Conservation (phyloP, 2,113 vertebrate genomes). For the Asarcornis scutulata region DNA sequence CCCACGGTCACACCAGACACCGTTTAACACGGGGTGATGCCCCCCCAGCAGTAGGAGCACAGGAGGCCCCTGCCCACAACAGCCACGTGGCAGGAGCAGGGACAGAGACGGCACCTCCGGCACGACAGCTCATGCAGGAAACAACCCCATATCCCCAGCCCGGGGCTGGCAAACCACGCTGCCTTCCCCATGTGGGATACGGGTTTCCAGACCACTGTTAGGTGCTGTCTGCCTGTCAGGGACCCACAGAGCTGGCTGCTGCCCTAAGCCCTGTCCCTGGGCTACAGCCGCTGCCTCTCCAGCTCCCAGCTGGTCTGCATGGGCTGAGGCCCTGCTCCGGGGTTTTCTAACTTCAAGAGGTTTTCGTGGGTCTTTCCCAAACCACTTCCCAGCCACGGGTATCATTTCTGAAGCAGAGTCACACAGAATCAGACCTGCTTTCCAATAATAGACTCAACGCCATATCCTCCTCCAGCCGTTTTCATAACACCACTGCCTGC, state of each 20-base stretch:
- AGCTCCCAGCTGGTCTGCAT: not conserved
- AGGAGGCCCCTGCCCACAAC: no score
- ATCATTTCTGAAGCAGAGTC: not conserved
- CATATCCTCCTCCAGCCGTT: not conserved
- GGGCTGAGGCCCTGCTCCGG: not conserved
- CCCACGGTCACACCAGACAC: no score
- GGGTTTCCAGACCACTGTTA: rapidly evolving
- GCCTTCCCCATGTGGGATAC: not conserved
- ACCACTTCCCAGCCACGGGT: not conserved
- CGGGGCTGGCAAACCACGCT: not conserved
- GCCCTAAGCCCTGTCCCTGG: not conserved
- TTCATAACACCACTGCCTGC: rapidly evolving
- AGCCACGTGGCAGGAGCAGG: no score
- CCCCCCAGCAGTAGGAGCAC: no score
- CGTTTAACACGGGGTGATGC: no score
- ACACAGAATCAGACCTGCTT: rapidly evolving
- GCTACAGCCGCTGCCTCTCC: rapidly evolving
- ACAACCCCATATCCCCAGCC: not conserved
- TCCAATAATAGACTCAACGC: rapidly evolving
- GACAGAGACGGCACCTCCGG: no score
- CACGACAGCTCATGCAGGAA: no score
- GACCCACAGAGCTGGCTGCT: not conserved
- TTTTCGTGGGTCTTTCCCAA: rapidly evolving
- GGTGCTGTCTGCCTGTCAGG: not conserved
- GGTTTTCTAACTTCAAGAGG: no score